Conservation (phyloP, 2,113 vertebrate species). For the Xiphophorus hellerii region DNA sequence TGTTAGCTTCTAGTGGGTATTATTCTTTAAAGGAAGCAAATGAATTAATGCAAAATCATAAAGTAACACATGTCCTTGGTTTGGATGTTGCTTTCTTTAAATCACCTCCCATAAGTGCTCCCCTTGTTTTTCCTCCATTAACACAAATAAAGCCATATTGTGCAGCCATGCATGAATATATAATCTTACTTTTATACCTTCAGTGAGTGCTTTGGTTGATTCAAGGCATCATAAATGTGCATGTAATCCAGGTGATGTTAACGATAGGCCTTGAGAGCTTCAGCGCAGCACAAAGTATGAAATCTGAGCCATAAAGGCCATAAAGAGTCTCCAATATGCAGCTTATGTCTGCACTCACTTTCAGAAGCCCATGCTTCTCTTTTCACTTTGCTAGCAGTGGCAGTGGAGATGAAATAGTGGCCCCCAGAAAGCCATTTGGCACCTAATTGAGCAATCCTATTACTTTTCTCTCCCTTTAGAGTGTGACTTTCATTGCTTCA, state of each 20-base stretch:
- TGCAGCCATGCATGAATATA: conserved; percentile 46
- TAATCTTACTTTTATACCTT: conserved; percentile 46
- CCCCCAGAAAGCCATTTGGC: conserved; percentile 83
- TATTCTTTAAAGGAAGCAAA: conserved; percentile 53
- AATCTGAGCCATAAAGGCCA: conserved; percentile 72
- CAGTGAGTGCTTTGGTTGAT: conserved; percentile 41
- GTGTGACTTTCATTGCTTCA: conserved; percentile 75
- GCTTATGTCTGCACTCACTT: conserved; percentile 74
- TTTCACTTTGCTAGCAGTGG: conserved; percentile 75
- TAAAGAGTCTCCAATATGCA: conserved; percentile 77
- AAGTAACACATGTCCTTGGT: conserved; percentile 2
- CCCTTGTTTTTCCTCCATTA: conserved; percentile 33
- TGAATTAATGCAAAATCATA: conserved; percentile 36
- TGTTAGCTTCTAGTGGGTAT: conserved; percentile 29
- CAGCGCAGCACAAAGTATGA: conserved; percentile 49
- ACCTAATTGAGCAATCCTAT: conserved; percentile 85
- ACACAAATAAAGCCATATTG: conserved; percentile 24
- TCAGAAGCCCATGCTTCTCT: conserved; percentile 68
- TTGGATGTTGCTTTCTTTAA: conserved; percentile 16
- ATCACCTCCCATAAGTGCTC: conserved; percentile 10
- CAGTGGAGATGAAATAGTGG: conserved; percentile 81
- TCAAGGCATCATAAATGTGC: conserved; percentile 48
- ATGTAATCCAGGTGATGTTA: conserved; percentile 50
- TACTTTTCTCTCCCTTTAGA: conserved; percentile 81
- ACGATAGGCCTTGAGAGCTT: conserved; percentile 55